Evolutionary conservation across 1,140 invertebrate genomes (phyloP).

Genomic region (Lordiphosa clarofinis): DNA sequence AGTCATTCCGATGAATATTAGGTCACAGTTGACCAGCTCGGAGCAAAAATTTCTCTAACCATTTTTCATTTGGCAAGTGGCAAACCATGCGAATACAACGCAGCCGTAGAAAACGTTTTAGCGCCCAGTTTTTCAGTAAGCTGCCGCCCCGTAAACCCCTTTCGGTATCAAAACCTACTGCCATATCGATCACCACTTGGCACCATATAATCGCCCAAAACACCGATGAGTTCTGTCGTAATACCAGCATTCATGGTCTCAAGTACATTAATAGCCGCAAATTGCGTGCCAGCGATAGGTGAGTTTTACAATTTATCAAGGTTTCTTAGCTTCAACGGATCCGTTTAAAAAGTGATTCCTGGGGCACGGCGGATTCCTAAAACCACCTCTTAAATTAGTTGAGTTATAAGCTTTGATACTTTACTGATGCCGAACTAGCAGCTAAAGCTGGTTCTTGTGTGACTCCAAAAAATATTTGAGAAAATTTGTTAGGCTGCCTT

Average conservation of each 20-base stretch:
- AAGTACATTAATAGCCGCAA: slow-evolving; percentile 62
- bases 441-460: too few species aligned
- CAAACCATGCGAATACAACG: slow-evolving; percentile 1
- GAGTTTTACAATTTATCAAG: too few species aligned
- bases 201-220: slow-evolving; percentile 45
- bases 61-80: background rate
- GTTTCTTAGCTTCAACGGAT: too few species aligned
- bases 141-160: background rate
- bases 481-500: too few species aligned
- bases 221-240: slow-evolving; percentile 69
- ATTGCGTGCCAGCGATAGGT: slow-evolving; percentile 51
- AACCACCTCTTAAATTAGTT: too few species aligned
- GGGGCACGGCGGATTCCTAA: too few species aligned
- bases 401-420: too few species aligned
- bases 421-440: too few species aligned
- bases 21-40: too few species aligned
- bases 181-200: slow-evolving; percentile 37
- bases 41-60: too few species aligned
- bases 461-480: too few species aligned
- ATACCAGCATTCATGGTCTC: slow-evolving; percentile 65
- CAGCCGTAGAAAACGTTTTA: background rate
- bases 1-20: background rate
- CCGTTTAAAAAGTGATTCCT: too few species aligned
- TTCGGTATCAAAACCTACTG: background rate
- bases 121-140: background rate